Evolutionary conservation across 2,888 invertebrate species (phyloP), one percentile per base, ranked within the genome.

Genomic region (Aethes cnicana): DNA sequence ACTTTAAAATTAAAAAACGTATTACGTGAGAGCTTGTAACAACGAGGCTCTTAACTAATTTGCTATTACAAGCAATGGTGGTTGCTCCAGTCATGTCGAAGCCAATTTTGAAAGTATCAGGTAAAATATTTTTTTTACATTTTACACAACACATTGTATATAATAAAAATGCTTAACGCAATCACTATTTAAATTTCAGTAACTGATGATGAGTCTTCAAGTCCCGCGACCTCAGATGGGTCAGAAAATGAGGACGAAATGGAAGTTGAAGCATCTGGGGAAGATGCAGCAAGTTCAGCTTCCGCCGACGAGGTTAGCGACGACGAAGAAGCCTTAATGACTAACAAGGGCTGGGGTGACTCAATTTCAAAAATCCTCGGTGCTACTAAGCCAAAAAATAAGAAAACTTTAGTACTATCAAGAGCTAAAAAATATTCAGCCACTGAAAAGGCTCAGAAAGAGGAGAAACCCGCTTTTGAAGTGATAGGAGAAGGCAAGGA

Each of bases 321-420:
- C 9, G 66, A 67, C 4, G 67, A 66, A 36, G 60, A 60, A 4
- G 58, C 64, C 33, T 52, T 90, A n/a, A 62, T 84, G 43, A 72
- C 88, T 0, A 95, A 95, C 74, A 83, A 91, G 56, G 94, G 94
- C 2, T 96, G 96, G 96, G 96, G 95, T 1, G 94, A 96, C 81
- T 95, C 94, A 0, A 92, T 97, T 71, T 90, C 93, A 4, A 96
- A 96, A 80, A 94, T 97, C 59, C 86, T 97, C 16, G 92, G 91
- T 53, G 92, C 94, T 1, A 94, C 92, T 18, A 95, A 95, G 72
- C 94, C 95, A 0, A 94, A 94, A 76, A 91, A 92, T 30, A 95
- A 95, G 64, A 95, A 94, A 72, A 91, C 93, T 0, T 80, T 95
- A 46, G 94, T 96, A 0, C 77, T 97, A 25, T 95, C 96, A 0